Percentiles rank a stretch among this genome's conserved stretches.
phyloP scores from a whole-genome alignment of 2,888 invertebrate genomes.

The Drosophila greeni region DNA sequence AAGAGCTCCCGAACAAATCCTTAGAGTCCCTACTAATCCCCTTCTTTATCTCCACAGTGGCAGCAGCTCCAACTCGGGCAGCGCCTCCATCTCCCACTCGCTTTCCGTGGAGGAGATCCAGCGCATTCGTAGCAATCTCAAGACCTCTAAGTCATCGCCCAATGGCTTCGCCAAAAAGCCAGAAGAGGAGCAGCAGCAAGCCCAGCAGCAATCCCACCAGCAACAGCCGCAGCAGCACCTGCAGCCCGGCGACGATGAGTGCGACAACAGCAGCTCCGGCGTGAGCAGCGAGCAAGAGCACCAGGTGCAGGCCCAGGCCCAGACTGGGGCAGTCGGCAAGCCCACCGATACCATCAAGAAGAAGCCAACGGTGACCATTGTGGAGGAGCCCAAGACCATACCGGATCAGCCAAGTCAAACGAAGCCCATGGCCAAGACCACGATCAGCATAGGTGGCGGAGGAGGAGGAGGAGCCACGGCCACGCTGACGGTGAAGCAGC shows the following conservation, averaged over 20 bases:
- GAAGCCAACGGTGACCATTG: constrained; percentile 76
- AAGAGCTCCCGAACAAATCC: constrained; percentile 32
- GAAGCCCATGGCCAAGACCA: constrained; percentile 60
- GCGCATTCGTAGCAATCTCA: constrained; percentile 89
- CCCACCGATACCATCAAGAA: constrained; percentile 79
- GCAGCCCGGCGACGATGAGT: constrained; percentile 82
- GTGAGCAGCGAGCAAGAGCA: constrained; percentile 91
- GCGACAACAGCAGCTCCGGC: constrained; percentile 92
- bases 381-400: constrained; percentile 72
- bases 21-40: background rate
- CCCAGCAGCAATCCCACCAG: constrained; percentile 29
- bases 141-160: constrained; percentile 92
- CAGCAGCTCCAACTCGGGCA: constrained; percentile 82
- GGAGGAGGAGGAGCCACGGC: constrained; percentile 50
- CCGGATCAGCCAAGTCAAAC: constrained; percentile 56
- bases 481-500: constrained; percentile 74
- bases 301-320: constrained; percentile 24
- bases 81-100: constrained; percentile 89
- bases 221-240: constrained; percentile 28
- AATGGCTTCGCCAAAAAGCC: constrained; percentile 85
- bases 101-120: constrained; percentile 94
- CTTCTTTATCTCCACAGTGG: constrained; percentile 79
- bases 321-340: constrained; percentile 77
- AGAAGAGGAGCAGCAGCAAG: constrained; percentile 62
- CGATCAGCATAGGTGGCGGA: constrained; percentile 63